Percentiles rank a stretch among this genome's conserved stretches.
phyloP scores from a whole-genome alignment of 1,140 invertebrate genomes.

The Plectrocnemia conspersa region DNA sequence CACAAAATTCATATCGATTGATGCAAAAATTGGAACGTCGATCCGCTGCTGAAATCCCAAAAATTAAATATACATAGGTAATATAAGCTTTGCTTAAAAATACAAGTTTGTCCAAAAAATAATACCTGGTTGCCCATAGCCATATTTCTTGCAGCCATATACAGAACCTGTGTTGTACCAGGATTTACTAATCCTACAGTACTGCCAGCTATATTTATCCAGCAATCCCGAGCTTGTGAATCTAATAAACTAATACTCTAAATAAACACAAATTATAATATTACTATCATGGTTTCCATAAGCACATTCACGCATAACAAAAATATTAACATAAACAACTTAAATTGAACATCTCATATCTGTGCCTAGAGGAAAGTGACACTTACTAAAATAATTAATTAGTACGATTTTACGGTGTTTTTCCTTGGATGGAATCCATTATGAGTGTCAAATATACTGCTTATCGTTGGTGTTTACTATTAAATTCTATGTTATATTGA shows the following conservation, averaged over 20 bases:
- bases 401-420: neutral
- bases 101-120: no score
- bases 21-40: slow-evolving; percentile 11
- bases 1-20: slow-evolving; percentile 12
- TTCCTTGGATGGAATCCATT: no score
- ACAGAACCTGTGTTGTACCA: slow-evolving; percentile 35
- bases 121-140: slow-evolving; percentile 18
- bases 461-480: no score
- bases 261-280: slow-evolving; percentile 30
- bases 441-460: no score
- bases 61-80: no score
- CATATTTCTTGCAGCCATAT: slow-evolving; percentile 19
- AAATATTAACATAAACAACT: slow-evolving; percentile 28
- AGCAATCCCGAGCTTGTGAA: slow-evolving; percentile 41
- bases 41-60: slow-evolving; percentile 10
- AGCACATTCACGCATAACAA: slow-evolving; percentile 39
- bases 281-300: slow-evolving; percentile 41
- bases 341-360: neutral
- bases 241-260: slow-evolving; percentile 39
- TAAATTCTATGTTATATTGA: no score
- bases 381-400: neutral
- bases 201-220: slow-evolving; percentile 42
- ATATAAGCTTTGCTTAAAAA: slow-evolving; percentile 8
- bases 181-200: slow-evolving; percentile 39
- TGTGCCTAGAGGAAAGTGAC: neutral